Evolutionary conservation across 2,888 invertebrate genomes (phyloP).

Genomic region (Agrochola circellaris): DNA sequence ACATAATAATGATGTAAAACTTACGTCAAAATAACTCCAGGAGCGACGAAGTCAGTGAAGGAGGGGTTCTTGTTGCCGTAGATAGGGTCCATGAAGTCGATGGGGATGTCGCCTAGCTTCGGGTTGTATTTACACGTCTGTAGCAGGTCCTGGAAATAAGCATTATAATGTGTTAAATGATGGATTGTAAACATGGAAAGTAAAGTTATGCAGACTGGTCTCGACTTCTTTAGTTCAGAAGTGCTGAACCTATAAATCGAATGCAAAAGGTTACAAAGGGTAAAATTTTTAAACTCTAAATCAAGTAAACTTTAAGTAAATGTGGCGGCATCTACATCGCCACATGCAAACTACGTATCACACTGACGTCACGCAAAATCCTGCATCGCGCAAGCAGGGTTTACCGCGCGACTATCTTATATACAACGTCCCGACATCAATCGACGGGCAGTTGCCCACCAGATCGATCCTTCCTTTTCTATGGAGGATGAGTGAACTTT

Average conservation of each 20-base stretch:
- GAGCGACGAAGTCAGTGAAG: constrained; percentile 98
- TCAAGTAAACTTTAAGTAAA: too few species aligned
- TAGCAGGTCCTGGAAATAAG: constrained; percentile 91
- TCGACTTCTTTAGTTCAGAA: not conserved
- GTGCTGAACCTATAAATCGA: not conserved
- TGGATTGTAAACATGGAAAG: not conserved
- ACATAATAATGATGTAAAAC: constrained; percentile 68
- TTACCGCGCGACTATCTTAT: too few species aligned
- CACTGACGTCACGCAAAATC: too few species aligned
- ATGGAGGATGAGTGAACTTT: too few species aligned
- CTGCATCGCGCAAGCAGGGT: too few species aligned
- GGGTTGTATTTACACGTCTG: constrained; percentile 94
- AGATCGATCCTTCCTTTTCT: too few species aligned
- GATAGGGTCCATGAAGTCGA: constrained; percentile 96
- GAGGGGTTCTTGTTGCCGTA: constrained; percentile 97
- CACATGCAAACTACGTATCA: too few species aligned
- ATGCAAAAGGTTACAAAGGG: not conserved
- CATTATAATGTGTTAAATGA: not conserved
- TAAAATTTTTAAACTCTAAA: too few species aligned
- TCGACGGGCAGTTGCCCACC: too few species aligned
- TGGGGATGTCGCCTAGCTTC: constrained; percentile 96
- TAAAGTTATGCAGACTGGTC: not conserved
- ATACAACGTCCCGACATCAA: too few species aligned
- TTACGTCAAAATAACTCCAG: constrained; percentile 98
- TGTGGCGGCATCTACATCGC: too few species aligned